phyloP scores from a whole-genome alignment of 2,797 vertebrate species.

The Anableps anableps region DNA sequence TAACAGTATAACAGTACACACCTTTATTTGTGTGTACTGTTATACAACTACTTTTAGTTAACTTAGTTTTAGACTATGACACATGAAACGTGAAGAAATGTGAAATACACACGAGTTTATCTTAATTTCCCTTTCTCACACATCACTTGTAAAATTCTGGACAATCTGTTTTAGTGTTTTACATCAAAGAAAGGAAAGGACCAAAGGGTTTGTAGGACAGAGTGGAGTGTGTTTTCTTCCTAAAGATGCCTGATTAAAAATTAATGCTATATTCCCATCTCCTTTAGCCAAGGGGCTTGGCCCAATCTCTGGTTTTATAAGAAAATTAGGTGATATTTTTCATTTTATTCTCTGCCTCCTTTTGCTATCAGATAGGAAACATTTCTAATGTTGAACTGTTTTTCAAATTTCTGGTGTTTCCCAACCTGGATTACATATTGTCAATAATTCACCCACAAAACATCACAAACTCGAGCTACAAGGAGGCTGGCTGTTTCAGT shows the following conservation, averaged over 20 bases:
- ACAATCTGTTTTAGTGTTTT: neutral
- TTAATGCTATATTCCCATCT: neutral
- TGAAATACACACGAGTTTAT: neutral
- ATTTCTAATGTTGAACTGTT: neutral
- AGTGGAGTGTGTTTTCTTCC: neutral
- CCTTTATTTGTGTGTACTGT: too few relatives aligned
- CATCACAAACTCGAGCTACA: too few relatives aligned
- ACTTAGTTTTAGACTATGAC: neutral
- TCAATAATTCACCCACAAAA: conserved; percentile 4
- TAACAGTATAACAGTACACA: too few relatives aligned
- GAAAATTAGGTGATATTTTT: neutral
- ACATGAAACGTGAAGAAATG: neutral
- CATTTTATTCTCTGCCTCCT: neutral
- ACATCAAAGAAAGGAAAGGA: neutral
- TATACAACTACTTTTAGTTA: neutral
- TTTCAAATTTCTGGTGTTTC: neutral
- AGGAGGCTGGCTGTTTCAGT: neutral
- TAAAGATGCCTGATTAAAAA: neutral
- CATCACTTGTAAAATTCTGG: neutral
- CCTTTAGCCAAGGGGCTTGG: neutral
- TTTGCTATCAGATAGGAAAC: neutral
- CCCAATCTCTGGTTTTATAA: neutral
- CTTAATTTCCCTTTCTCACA: neutral
- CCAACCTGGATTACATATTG: neutral
- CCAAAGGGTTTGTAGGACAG: neutral